Percentiles rank a stretch among this genome's conserved stretches.
These are phyloP conservation scores for Lampris incognitus DNA, from an alignment of 2,113 vertebrate species.

Conservation along the genomic window DNA sequence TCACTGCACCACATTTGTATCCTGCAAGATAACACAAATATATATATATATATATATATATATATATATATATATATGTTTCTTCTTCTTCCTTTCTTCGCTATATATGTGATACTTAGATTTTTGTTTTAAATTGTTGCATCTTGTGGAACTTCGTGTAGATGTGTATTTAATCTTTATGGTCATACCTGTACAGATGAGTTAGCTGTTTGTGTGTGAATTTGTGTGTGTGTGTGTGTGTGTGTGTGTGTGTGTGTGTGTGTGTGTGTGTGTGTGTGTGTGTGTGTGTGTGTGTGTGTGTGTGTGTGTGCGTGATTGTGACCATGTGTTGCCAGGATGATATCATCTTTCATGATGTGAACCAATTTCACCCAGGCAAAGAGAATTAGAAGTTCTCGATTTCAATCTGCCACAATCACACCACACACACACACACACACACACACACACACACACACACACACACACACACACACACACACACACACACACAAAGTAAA, in stretches of 20 bases:
- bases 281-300: too few species aligned
- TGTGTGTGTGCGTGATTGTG: neutral
- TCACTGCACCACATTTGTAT: too few species aligned
- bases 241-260: neutral
- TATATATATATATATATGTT: too few species aligned
- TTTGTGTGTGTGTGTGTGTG: neutral
- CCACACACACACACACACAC: constrained; percentile 10
- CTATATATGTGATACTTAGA: too few species aligned
- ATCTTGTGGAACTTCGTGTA: too few species aligned
- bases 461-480: constrained; percentile 12
- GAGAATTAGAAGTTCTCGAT: constrained; percentile 26
- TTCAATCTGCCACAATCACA: constrained; percentile 25
- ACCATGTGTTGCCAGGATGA: neutral
- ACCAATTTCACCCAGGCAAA: constrained; percentile 31
- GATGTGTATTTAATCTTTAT: too few species aligned
- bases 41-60: too few species aligned
- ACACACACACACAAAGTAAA: constrained; percentile 54
- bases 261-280: neutral
- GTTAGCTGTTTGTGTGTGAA: neutral
- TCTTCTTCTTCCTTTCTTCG: too few species aligned
- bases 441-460: neutral
- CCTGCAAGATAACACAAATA: too few species aligned
- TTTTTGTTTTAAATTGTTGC: too few species aligned
- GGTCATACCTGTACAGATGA: too few species aligned
- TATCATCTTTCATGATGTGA: constrained; percentile 32